Evolutionary conservation across 2,113 vertebrate genomes (phyloP).

Genomic region (Mus spicilegus): DNA sequence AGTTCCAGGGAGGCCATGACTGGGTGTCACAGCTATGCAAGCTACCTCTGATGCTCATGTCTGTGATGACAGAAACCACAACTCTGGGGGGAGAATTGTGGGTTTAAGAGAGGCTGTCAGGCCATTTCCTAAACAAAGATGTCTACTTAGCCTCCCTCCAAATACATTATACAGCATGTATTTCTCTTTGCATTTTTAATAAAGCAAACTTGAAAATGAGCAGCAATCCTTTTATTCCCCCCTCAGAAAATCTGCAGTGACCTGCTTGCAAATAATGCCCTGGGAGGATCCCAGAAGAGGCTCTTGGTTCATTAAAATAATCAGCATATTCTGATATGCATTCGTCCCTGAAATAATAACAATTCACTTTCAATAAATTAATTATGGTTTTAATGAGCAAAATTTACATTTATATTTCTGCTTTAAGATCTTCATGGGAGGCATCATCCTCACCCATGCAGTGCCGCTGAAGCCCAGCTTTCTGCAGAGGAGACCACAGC

Average conservation of each 20-base stretch:
- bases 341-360: conserved; percentile 82
- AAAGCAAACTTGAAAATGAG: conserved; percentile 75
- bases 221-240: conserved; percentile 64
- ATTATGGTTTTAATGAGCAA: conserved; percentile 81
- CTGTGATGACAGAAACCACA: not conserved
- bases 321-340: conserved; percentile 82
- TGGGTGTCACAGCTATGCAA: not conserved
- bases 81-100: not conserved
- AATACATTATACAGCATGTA: conserved; percentile 62
- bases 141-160: conserved; percentile 24
- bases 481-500: not conserved
- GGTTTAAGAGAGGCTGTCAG: conserved; percentile 3
- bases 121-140: conserved; percentile 60
- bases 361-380: conserved; percentile 82
- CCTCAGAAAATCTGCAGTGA: conserved; percentile 78
- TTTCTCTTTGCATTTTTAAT: conserved; percentile 77
- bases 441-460: not conserved
- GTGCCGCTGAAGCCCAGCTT: not conserved
- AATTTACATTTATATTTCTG: conserved; percentile 81
- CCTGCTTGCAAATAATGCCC: conserved; percentile 79
- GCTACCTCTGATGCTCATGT: not conserved
- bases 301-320: conserved; percentile 82
- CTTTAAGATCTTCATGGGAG: conserved; percentile 74
- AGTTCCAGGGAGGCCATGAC: not conserved
- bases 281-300: conserved; percentile 75